Base-by-base conservation (phyloP, 2,113 vertebrate genomes). In the Platanista minor region DNA sequence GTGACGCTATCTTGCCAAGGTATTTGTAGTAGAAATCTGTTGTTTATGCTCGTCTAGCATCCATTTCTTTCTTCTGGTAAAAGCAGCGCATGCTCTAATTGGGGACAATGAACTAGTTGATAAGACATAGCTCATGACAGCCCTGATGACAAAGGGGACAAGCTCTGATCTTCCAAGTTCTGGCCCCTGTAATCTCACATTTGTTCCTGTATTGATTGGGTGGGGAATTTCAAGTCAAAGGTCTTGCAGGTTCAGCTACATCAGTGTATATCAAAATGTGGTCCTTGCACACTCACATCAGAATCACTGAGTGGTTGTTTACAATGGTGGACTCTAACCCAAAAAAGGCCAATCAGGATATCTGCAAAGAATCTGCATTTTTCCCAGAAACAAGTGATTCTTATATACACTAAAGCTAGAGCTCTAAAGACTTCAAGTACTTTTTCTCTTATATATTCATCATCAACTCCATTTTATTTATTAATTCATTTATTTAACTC, bases 401-500 rank as follows among this genome's bases (percentile, higher is more conserved):
- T 20, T 29, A 33, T 0, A 33, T 62, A 59, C 9, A 13, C n/a
- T 36, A 57, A 89, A 66, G 11, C 25, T 83, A 3, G 39, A 52
- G 12, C 33, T 74, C 49, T 57, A 81, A 41, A 95, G 54, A 75
- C 10, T 69, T 31, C 8, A 31, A 64, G 7, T 84, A n/a, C 67
- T 74, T 86, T 64, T 87, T 41, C 90, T 87, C 25, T 69, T 90
- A 17, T 39, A 6, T 20, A 57, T 61, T 59, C 62, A 90, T 39
- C 29, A 52, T 86, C 29, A 17, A 49, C 43, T 64, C 54, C n/a
- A 86, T 46, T 57, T 64, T 52, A 71, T 39, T 75, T 72, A 64
- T 87, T 71, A 41, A 64, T 85, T 91, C 25, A 81, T 82, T 93
- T 54, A 64, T 84, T 85, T 83, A 89, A 77, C 72, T 89, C 84